These are phyloP conservation scores for Nomada fucata DNA, from an alignment of 2,888 invertebrate genomes.

Conservation along the genomic window DNA sequence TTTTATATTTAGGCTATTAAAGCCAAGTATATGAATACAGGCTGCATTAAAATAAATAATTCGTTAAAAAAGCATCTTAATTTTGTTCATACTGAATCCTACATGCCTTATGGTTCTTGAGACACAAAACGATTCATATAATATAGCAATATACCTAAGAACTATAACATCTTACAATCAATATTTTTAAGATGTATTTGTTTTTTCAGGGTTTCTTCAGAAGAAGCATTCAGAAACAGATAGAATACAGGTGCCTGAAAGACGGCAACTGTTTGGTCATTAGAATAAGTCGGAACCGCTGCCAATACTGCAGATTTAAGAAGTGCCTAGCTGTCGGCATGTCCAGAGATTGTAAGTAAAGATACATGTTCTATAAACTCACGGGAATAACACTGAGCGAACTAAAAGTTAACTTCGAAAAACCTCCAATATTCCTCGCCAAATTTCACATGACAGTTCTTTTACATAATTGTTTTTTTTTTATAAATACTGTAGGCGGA, in stretches of 20 bases:
- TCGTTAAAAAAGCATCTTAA: too few species aligned
- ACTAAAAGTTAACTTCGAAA: not conserved
- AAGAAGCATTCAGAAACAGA: conserved; percentile 97
- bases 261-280: conserved; percentile 98
- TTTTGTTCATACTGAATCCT: too few species aligned
- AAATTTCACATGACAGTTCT: too few species aligned
- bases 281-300: conserved; percentile 96
- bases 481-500: too few species aligned
- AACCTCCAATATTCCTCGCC: not conserved
- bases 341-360: conserved; percentile 97
- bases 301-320: conserved; percentile 98
- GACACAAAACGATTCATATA: too few species aligned
- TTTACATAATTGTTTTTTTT: too few species aligned
- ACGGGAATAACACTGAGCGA: not conserved
- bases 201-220: conserved; percentile 95
- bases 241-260: conserved; percentile 96
- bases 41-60: too few species aligned
- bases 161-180: not conserved
- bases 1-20: too few species aligned
- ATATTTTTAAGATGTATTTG: conserved; percentile 5
- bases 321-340: conserved; percentile 98
- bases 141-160: too few species aligned
- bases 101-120: too few species aligned
- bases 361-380: not conserved
- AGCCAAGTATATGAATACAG: too few species aligned